Base-by-base conservation (phyloP, 1,140 invertebrate genomes). In the Chironomus tepperi region DNA sequence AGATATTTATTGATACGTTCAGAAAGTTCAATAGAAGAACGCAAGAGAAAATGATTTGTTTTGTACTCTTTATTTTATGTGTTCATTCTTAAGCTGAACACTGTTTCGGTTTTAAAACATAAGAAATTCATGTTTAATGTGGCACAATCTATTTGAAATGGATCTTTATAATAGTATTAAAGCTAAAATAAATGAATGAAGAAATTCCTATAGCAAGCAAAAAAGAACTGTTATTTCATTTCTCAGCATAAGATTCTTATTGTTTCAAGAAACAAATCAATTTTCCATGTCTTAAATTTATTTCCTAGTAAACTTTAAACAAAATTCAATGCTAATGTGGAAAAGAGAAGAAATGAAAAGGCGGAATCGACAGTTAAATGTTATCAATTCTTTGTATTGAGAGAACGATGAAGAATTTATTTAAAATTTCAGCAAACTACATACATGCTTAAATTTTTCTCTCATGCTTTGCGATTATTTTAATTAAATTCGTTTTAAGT, bases 61-160 rank as follows among this genome's bases (percentile, higher is more conserved):
- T 24, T 10, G 24, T 34, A 42, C 19, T 73, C 8, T n/a, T n/a
- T 16, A 19, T 19, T 34, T 42, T 42, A 73, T 42, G 21, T 24
- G 19, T 73, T 42, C 15, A 73, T 42, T 73, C 42, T 73, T 21
- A 34, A 42, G 72, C 21, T 73, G 21, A n/a, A 34, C 42, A 21
- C 18, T 34, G 67, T 34, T 57, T 57, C 47, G 47, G 47, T 57
- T 57, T 12, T 15, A 57, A 57, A 57, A 57, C 47, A 57, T n/a
- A n/a, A 57, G 47, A 57, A 57, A 57, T 57, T 57, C 47, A 57
- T 57, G 47, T 57, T 57, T 57, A 57, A 57, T 57, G 47, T 57
- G 47, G 47, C 47, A 57, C 47, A 57, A 57, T 57, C 47, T 57
- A 57, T 57, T 57, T 57, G 47, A 57, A 57, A 57, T 57, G 47